Conservation (phyloP, 2,113 vertebrate genomes). For the Pristiophorus japonicus region DNA sequence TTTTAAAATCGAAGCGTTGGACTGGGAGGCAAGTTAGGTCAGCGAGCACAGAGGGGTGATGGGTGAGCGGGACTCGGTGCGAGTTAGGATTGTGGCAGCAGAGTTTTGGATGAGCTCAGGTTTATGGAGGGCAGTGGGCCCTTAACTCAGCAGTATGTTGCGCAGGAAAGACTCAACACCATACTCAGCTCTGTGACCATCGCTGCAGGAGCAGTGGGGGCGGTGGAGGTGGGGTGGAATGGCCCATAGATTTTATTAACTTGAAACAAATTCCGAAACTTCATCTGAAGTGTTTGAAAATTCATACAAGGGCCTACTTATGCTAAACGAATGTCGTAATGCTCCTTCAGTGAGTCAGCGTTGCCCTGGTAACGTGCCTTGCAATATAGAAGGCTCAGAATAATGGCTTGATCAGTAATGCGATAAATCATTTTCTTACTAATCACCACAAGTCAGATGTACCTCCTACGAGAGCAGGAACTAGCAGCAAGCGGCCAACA, state of each 20-base stretch:
- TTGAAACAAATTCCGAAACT: background rate
- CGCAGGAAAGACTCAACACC: background rate
- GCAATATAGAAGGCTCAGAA: slow-evolving; percentile 4
- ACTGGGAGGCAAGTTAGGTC: background rate
- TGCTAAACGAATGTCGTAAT: background rate
- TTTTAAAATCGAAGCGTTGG: background rate
- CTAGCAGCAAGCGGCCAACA: background rate
- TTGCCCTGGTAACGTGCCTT: background rate
- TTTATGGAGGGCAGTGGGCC: background rate
- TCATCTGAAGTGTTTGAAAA: background rate
- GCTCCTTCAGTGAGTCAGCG: background rate
- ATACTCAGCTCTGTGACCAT: background rate
- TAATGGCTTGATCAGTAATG: slow-evolving; percentile 9
- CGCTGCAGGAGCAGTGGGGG: background rate
- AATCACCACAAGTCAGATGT: background rate
- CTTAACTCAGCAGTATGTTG: background rate
- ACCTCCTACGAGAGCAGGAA: background rate
- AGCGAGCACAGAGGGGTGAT: background rate
- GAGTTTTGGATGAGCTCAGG: no score
- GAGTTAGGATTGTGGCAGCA: no score
- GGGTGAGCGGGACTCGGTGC: background rate
- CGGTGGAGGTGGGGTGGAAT: no score
- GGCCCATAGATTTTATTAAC: background rate
- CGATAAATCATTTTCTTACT: background rate
- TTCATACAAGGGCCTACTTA: background rate